Percentiles rank a stretch among this genome's conserved stretches.
Evolutionary conservation across 2,888 invertebrate genomes (phyloP).

Genomic region (Drosophila infuscata): DNA sequence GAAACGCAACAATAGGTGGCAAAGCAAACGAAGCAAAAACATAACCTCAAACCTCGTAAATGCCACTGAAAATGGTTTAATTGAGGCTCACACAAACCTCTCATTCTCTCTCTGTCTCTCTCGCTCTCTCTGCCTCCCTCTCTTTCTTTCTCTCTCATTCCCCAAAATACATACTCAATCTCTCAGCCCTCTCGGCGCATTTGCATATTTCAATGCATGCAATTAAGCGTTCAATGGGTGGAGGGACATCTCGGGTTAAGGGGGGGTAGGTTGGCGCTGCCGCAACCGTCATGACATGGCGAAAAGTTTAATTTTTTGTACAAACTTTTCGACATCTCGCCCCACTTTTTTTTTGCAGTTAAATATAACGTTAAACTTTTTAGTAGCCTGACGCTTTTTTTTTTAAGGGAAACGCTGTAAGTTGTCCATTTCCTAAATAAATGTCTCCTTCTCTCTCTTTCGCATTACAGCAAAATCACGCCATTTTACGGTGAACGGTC

Average conservation of each 20-base stretch:
- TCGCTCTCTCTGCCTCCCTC: not conserved
- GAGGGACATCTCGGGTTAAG: not conserved
- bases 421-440: conserved; percentile 1
- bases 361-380: conserved; percentile 20
- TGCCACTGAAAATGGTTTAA: conserved; percentile 78
- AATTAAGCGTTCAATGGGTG: conserved; percentile 61
- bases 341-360: conserved; percentile 20
- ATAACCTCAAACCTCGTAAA: conserved; percentile 66
- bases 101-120: not conserved
- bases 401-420: not conserved
- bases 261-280: conserved; percentile 5
- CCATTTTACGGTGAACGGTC: conserved; percentile 88
- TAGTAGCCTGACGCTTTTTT: not conserved
- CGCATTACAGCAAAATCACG: conserved; percentile 89
- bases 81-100: conserved; percentile 63
- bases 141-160: not conserved
- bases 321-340: conserved; percentile 38
- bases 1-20: conserved; percentile 76
- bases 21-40: conserved; percentile 70
- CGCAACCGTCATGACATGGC: conserved; percentile 58
- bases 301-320: conserved; percentile 50
- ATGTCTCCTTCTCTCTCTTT: not conserved
- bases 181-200: conserved; percentile 45
- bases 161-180: conserved; percentile 13
- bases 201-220: conserved; percentile 82